A percentile compares a stretch with the other conserved stretches of the same genome.
Evolutionary conservation across 1,140 invertebrate genomes (phyloP).

Genomic region (Drosophila rufa): DNA sequence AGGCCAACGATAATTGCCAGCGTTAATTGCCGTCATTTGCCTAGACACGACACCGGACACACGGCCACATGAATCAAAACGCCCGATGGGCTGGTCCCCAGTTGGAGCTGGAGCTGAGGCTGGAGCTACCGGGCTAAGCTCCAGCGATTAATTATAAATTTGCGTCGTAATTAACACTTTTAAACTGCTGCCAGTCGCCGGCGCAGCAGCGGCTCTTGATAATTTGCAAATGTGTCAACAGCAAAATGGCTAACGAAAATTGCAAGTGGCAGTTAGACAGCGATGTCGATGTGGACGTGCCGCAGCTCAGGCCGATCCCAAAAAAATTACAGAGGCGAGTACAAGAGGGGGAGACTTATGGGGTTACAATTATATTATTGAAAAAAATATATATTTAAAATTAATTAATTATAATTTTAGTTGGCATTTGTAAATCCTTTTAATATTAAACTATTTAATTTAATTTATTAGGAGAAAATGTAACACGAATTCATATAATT

Average conservation of each 20-base stretch:
- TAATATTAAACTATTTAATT: no score
- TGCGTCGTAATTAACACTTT: conserved; percentile 82
- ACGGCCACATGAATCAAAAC: conserved; percentile 69
- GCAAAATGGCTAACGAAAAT: conserved; percentile 80
- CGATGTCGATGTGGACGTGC: conserved; percentile 38
- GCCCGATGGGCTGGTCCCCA: conserved; percentile 30
- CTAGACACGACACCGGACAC: conserved; percentile 61
- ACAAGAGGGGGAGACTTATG: background rate
- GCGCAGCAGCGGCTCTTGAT: conserved; percentile 57
- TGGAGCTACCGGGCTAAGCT: conserved; percentile 41
- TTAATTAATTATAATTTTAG: no score
- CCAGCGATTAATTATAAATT: conserved; percentile 80
- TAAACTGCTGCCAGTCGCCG: conserved; percentile 62
- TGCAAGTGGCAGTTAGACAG: conserved; percentile 78
- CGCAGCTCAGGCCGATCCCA: conserved; percentile 17
- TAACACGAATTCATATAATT: no score
- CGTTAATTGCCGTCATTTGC: conserved; percentile 79
- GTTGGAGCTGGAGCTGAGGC: conserved; percentile 4
- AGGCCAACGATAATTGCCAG: conserved; percentile 66
- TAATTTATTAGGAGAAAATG: no score
- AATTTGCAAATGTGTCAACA: conserved; percentile 82
- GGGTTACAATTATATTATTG: background rate
- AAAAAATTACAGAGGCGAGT: background rate
- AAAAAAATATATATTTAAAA: no score
- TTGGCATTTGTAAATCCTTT: no score